Conservation (phyloP, 2,888 invertebrate species). For the Oligia latruncula region DNA sequence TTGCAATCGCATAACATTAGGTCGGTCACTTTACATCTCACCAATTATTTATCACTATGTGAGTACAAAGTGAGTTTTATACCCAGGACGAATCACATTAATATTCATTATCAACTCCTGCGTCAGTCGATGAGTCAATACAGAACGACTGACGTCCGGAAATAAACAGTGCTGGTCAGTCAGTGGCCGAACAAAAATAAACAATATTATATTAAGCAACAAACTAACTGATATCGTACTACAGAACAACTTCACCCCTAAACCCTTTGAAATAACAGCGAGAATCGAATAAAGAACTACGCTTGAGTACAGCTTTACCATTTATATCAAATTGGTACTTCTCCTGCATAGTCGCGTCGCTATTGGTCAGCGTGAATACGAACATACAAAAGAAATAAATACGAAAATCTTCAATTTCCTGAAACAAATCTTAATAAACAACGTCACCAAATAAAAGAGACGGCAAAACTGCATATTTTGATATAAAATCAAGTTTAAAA, state of each 20-base stretch:
- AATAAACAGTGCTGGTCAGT: constrained; percentile 3
- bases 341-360: constrained; percentile 29
- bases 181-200: background rate
- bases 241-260: constrained; percentile 20
- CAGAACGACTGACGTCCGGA: background rate
- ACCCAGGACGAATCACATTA: too few relatives aligned
- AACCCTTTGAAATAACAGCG: background rate
- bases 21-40: background rate
- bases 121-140: constrained; percentile 24
- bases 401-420: constrained; percentile 14
- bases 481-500: background rate
- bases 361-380: constrained; percentile 43
- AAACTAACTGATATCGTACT: constrained; percentile 9
- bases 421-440: constrained; percentile 1
- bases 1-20: constrained; percentile 1
- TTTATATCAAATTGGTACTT: constrained; percentile 19
- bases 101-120: background rate
- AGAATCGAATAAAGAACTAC: constrained; percentile 12
- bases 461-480: background rate
- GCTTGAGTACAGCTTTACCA: background rate
- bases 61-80: background rate
- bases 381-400: background rate
- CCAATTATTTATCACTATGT: too few relatives aligned
- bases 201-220: constrained; percentile 26
- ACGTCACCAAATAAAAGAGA: background rate